Evolutionary conservation across 2,888 invertebrate genomes (phyloP).

Genomic region (Falcaria lacertinaria): DNA sequence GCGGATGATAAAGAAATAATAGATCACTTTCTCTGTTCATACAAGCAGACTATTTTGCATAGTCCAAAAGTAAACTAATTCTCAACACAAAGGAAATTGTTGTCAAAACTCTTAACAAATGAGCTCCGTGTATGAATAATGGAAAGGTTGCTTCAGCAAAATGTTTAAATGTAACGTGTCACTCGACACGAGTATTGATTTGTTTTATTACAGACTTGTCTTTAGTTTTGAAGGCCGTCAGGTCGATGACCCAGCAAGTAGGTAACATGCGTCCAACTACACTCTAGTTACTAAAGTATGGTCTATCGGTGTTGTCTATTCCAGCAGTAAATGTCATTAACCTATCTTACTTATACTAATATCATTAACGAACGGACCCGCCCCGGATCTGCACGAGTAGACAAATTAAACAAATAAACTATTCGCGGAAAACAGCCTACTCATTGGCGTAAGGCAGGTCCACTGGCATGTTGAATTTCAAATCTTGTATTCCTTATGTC

Average conservation of each 20-base stretch:
- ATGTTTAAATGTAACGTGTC: background rate
- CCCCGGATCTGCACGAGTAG: too few species aligned
- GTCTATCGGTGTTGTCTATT: too few species aligned
- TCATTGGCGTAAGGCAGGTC: too few species aligned
- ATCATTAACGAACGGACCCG: too few species aligned
- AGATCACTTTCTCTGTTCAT: background rate
- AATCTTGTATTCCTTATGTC: too few species aligned
- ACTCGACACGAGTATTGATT: background rate
- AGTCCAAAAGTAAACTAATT: background rate
- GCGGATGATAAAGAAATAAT: background rate
- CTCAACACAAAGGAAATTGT: background rate
- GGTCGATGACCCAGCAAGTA: background rate
- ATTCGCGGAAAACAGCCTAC: too few species aligned
- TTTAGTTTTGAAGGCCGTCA: background rate
- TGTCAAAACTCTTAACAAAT: background rate
- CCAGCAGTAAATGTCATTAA: too few species aligned
- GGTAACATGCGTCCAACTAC: background rate
- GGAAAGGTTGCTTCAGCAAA: background rate
- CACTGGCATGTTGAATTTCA: too few species aligned
- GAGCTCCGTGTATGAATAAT: background rate
- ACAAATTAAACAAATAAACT: too few species aligned
- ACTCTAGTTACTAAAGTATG: too few species aligned
- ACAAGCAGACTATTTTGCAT: background rate
- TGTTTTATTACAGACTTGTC: background rate
- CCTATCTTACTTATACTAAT: too few species aligned